Conservation (phyloP, 2,888 invertebrate genomes). For the Volucella inflata region DNA sequence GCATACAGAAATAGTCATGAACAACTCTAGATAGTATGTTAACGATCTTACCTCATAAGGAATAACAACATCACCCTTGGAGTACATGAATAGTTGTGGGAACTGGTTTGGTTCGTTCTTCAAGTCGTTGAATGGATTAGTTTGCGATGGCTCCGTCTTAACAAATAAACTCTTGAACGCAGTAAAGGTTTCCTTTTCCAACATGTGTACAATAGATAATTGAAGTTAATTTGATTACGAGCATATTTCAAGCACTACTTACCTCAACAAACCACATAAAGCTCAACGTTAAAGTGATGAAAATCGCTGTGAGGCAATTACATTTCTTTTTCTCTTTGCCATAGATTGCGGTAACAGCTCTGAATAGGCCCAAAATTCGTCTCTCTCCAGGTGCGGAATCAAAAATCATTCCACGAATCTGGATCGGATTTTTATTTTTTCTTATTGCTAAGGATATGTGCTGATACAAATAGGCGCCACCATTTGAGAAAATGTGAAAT, state of each 20-base stretch:
- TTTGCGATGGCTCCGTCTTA: conserved; percentile 83
- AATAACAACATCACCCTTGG: conserved; percentile 88
- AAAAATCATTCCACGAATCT: conserved; percentile 87
- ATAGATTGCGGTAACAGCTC: conserved; percentile 87
- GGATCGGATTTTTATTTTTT: conserved; percentile 84
- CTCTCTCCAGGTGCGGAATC: conserved; percentile 89
- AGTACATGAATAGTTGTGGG: conserved; percentile 90
- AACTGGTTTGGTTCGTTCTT: conserved; percentile 86
- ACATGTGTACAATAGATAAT: conserved; percentile 68
- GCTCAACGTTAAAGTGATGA: conserved; percentile 85
- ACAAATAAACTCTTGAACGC: conserved; percentile 83
- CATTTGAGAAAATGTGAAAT: conserved; percentile 90
- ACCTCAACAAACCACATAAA: conserved; percentile 87
- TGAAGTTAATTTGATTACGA: neutral
- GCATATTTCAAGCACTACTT: conserved; percentile 65
- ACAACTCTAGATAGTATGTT: neutral
- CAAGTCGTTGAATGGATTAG: conserved; percentile 86
- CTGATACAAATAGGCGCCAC: conserved; percentile 89
- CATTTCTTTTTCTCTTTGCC: conserved; percentile 85
- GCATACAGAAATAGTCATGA: conserved; percentile 18
- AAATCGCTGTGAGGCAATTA: conserved; percentile 85
- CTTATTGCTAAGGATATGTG: conserved; percentile 87
- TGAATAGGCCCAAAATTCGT: conserved; percentile 85
- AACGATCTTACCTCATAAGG: conserved; percentile 84
- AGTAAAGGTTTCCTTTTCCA: conserved; percentile 81